Base-by-base conservation (phyloP, 1,140 invertebrate species). In the Lanistes nyassanus region DNA sequence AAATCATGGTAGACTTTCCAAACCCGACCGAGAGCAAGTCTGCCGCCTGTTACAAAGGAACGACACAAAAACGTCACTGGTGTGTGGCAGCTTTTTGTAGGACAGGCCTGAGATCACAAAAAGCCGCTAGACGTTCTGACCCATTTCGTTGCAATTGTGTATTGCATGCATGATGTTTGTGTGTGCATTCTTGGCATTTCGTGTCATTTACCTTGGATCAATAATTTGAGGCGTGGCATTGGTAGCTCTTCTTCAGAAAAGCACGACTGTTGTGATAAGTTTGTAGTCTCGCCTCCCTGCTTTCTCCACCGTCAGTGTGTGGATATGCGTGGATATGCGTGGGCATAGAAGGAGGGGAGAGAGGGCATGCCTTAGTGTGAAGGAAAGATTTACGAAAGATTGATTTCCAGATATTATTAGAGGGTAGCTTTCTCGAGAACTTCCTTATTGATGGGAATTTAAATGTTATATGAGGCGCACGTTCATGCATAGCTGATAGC, bases 111-210 rank as follows among this genome's bases (percentile, higher is more conserved):
- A 69, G 4, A 68, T 73, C 19, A 47, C 13, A 36, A 70, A 66
- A 68, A 39, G 56, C 31, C 13, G 74, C 68, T 29, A 76, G 66
- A 70, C 26, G 69, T 65, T 65, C 31, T 13, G 37, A 37, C 29
- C 37, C 29, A 19, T 21, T 34, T 60, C 7, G 9, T 60, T 60
- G n/a, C 9, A 23, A 26, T 7, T 60, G n/a, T 6, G n/a, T 60
- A 6, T 60, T 60, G 6, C 37, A 2, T 5, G n/a, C 29, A 29
- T n/a, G 5, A 6, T 65, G 31, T 65, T 19, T 37, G 21, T 65
- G 29, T 65, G n/a, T 19, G 7, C 31, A 36, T 65, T 65, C 62
- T 19, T 65, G 62, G 29, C 31, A 31, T 36, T 34, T 37, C 21
- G 62, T 37, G 19, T 34, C 19, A 36, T 65, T 34, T 65, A 21